phyloP scores from a whole-genome alignment of 2,797 vertebrate species.

The Chiloscyllium punctatum region DNA sequence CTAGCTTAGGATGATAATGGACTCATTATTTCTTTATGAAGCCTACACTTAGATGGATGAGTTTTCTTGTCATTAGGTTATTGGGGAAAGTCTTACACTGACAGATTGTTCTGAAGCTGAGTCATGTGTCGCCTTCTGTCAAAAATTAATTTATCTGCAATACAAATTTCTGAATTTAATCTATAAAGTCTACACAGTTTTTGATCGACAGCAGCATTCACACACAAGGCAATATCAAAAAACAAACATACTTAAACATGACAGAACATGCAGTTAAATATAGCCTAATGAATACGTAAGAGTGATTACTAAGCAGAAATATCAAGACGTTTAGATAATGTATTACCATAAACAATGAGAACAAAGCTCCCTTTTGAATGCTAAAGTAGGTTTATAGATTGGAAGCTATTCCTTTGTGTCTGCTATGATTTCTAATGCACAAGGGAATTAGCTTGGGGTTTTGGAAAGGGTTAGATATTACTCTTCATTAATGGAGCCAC shows the following conservation, averaged over 20 bases:
- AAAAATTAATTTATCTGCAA: background rate
- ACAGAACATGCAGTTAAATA: slow-evolving; percentile 10
- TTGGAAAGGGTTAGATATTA: background rate
- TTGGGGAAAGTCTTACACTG: background rate
- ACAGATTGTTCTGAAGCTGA: background rate
- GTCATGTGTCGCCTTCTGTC: background rate
- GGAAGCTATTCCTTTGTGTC: background rate
- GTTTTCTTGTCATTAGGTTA: background rate
- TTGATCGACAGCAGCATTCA: background rate
- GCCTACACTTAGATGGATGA: background rate
- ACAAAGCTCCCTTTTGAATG: background rate
- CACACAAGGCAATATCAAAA: background rate
- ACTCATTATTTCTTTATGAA: background rate
- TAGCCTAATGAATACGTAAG: background rate
- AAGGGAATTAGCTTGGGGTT: background rate
- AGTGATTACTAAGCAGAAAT: background rate
- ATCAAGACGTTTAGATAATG: background rate
- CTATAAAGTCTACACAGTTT: background rate
- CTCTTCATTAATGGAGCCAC: background rate
- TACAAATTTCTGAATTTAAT: background rate
- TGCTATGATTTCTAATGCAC: background rate
- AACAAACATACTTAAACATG: slow-evolving; percentile 7
- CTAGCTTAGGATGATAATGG: background rate
- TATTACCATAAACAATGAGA: background rate
- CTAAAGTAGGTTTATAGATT: background rate